Conservation (phyloP, 2,113 vertebrate genomes). For the Turnix velox region DNA sequence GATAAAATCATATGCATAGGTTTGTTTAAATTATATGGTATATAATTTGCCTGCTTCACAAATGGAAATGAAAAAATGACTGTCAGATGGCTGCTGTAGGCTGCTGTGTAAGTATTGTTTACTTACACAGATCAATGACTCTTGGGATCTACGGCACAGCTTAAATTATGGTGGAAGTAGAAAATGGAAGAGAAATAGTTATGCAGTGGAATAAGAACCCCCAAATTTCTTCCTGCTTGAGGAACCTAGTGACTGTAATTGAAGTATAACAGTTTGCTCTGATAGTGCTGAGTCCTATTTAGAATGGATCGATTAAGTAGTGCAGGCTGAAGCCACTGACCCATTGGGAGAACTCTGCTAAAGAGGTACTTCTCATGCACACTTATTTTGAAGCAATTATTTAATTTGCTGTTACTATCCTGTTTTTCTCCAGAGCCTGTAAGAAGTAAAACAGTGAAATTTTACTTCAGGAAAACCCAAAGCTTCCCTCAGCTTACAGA, state of each 20-base stretch:
- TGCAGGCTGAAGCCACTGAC: neutral
- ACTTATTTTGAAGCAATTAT: neutral
- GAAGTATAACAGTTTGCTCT: neutral
- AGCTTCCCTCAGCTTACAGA: neutral
- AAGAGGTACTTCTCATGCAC: neutral
- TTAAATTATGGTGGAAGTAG: neutral
- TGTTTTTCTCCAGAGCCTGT: neutral
- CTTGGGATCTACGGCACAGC: neutral
- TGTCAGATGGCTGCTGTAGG: neutral
- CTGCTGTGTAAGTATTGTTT: neutral
- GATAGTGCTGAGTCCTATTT: neutral
- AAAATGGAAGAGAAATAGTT: neutral
- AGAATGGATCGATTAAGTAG: neutral
- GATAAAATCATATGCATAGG: neutral
- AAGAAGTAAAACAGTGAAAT: neutral
- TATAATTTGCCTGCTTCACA: conserved; percentile 9
- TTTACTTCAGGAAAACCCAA: neutral
- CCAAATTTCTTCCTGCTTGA: neutral
- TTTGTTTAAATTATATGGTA: neutral
- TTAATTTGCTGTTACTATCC: neutral
- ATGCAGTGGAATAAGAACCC: neutral
- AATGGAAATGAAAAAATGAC: conserved; percentile 2
- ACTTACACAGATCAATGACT: neutral
- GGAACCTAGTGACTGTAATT: neutral
- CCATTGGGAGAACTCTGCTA: neutral